Conservation (phyloP, 2,888 invertebrate species). For the Standfussiana lucernea region DNA sequence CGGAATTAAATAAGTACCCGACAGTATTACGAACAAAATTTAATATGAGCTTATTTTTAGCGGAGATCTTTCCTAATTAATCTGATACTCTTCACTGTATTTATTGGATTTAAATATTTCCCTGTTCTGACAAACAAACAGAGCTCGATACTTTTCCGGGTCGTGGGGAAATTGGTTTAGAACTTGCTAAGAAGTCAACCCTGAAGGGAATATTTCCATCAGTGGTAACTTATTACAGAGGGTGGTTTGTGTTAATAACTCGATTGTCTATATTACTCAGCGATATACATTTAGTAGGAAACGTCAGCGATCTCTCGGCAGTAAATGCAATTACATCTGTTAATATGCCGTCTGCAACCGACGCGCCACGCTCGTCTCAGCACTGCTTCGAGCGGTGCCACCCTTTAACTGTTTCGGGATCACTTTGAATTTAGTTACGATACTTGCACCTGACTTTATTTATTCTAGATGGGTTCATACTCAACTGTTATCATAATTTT, state of each 20-base stretch:
- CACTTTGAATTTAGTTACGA: constrained; percentile 83
- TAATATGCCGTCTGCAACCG: constrained; percentile 89
- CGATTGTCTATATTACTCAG: constrained; percentile 88
- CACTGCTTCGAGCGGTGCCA: constrained; percentile 79
- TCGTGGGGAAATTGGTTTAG: constrained; percentile 59
- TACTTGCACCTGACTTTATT: constrained; percentile 80
- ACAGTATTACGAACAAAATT: constrained; percentile 88
- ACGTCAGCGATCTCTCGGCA: constrained; percentile 88
- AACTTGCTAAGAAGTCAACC: constrained; percentile 79
- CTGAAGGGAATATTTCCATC: constrained; percentile 86
- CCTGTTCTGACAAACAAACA: constrained; percentile 61
- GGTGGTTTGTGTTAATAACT: constrained; percentile 89
- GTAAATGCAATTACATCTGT: constrained; percentile 89
- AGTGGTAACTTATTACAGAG: constrained; percentile 85
- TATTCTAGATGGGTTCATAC: constrained; percentile 63
- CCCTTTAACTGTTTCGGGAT: constrained; percentile 85
- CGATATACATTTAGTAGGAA: constrained; percentile 84
- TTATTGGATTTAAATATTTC: constrained; percentile 70
- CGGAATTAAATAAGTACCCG: constrained; percentile 91
- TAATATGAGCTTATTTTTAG: constrained; percentile 88
- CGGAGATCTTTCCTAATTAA: constrained; percentile 85
- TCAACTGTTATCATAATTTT: constrained; percentile 6
- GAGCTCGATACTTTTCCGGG: constrained; percentile 54
- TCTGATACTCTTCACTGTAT: constrained; percentile 74
- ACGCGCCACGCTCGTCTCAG: constrained; percentile 69